Evolutionary conservation across 2,888 invertebrate genomes (phyloP), one percentile per base, ranked within the genome.

Genomic region (Clistopyga incitator): DNA sequence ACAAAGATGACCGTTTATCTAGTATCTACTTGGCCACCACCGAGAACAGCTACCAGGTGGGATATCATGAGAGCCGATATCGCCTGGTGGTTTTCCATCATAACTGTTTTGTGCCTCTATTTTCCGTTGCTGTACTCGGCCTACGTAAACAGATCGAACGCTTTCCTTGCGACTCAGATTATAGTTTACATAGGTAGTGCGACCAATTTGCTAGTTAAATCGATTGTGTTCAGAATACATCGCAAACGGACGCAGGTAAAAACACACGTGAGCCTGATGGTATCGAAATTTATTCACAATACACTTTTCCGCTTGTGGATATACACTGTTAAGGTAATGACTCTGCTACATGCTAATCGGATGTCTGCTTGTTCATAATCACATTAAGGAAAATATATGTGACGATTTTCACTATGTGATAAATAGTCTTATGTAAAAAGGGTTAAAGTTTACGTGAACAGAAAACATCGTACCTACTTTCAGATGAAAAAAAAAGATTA

Each of bases 141-240:
- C 50, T 50, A 50, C n/a, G 50, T n/a, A 79, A 59, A 85, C 34
- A 61, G 50, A 2, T 61, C 47, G 0, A 74, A 84, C 13, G 67
- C 84, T 0, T 59, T 87, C 0, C 56, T 87, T 18, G 61, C 86
- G 18, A 85, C 86, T 2, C 88, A 88, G 54, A 85, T 85, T 0
- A 86, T 84, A 2, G 83, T 86, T 38, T 78, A 86, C 2, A 65
- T 75, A 4, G 70, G 85, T n/a, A 88, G 85, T 3, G 86, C 87
- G 0, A 56, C 61, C 0, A 88, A 88, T 56, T 85, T 78, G 13
- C 25, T 50, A 0, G 76, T 85, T 6, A 89, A 89, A 61, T 83
- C 87, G 82, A 29, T 78, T 6, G 56, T 86, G 1, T 86, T 84
- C 13, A 79, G 84, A 13, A 23, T 71, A 3, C 78, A 88, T 70